phyloP scores from a whole-genome alignment of 2,113 vertebrate species.

The Electrona antarctica region DNA sequence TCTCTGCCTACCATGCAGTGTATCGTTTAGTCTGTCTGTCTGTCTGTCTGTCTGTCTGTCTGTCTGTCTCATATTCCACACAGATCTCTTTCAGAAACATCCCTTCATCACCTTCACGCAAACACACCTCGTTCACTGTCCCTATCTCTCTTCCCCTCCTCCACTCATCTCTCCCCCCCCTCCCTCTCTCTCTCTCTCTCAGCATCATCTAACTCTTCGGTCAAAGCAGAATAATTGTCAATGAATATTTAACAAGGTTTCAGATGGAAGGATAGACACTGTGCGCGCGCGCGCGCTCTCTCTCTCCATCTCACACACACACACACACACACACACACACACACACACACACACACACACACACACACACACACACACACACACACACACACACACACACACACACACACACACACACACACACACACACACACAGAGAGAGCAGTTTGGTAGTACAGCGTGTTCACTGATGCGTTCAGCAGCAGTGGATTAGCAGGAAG shows the following conservation, averaged over 20 bases:
- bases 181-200: constrained; percentile 32
- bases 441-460: constrained; percentile 61
- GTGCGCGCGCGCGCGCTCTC: constrained; percentile 40
- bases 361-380: constrained; percentile 14
- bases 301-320: background rate
- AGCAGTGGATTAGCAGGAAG: constrained; percentile 65
- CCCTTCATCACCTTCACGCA: constrained; percentile 7
- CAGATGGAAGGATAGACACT: constrained; percentile 76
- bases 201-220: constrained; percentile 73
- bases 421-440: constrained; percentile 21
- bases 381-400: constrained; percentile 32
- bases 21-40: constrained; percentile 12
- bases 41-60: background rate
- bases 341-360: constrained; percentile 34
- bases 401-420: constrained; percentile 1
- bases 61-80: background rate
- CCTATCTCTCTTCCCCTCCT: background rate
- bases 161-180: constrained; percentile 7
- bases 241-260: constrained; percentile 85
- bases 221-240: constrained; percentile 84
- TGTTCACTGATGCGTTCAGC: constrained; percentile 72
- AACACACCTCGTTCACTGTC: constrained; percentile 16
- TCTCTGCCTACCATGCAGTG: background rate
- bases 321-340: constrained; percentile 15
- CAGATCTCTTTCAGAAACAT: constrained; percentile 3